Evolutionary conservation across 2,113 vertebrate species (phyloP), one percentile per base, ranked within the genome.

Genomic region (Callospermophilus lateralis): DNA sequence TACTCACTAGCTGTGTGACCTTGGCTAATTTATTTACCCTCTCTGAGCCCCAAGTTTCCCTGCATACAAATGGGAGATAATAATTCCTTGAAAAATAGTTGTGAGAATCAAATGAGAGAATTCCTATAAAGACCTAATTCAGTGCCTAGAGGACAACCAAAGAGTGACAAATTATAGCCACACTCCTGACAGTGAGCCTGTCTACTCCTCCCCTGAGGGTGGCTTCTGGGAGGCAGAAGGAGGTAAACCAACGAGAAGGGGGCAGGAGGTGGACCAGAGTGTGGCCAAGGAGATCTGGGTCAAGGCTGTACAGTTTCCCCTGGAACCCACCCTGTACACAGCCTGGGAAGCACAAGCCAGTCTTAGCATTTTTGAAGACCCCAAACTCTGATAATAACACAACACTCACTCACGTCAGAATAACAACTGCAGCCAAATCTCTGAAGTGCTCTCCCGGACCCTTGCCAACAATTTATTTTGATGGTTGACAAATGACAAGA

Each of bases 391-490:
- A 3, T 11, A 45, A 63, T 48, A 34, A 1, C 0, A 7, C 17
- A 2, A 34, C 5, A 37, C 92, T 19, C 20, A 74, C 51, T 45
- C 22, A 8, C 1, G 13, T 32, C 15, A 26, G n/a, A 37, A 63
- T 32, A 67, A 92, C n/a, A 51, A 16, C 74, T 58, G 28, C 51
- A 65, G 68, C 20, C 0, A 19, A 26, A 3, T 70, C 78, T 85
- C 68, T 1, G 53, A 88, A 51, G 89, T 34, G 51, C 87, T 58
- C 84, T 80, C 53, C 53, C 34, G 24, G 30, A 48, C 32, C 74
- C 61, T 76, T 48, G 83, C 92, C 96, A 96, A 96, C 89, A 96
- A 58, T 96, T 97, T 96, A 93, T 92, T 98, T 85, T 76, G 92
- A 94, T 74, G 67, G 72, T 78, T 97, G 97, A 97, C 93, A 65